Evolutionary conservation across 2,113 vertebrate genomes (phyloP), one percentile per base, ranked within the genome.

Genomic region (Polypterus bichir): DNA sequence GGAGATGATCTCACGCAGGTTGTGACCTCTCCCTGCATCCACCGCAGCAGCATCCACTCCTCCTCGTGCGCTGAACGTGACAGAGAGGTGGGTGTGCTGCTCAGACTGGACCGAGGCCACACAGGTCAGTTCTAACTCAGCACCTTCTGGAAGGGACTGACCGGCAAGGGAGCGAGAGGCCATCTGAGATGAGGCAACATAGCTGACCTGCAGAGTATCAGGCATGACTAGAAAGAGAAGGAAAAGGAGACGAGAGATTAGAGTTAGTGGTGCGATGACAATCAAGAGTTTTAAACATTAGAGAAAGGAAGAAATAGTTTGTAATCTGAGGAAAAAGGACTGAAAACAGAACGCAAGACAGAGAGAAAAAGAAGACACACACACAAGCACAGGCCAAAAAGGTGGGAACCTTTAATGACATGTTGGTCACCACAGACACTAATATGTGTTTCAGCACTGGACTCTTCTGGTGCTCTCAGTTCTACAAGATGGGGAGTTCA

Each of bases 31-130:
- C 53, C 77, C 77, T 0, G 73, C 73, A 0, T 53, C 67, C 1
- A 73, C 44, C 0, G 68, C 68, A 0, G 7, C 64, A 1, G 59
- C n/a, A 5, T 52, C 68, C 3, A 69, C 71, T 10, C 56, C 69
- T 0, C 68, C 66, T 0, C 79, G 83, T 59, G 86, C 75, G 9
- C 88, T 85, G 4, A 93, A 94, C 2, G 76, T 83, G 76, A 92
- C 72, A 0, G 91, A 86, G 71, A 93, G 69, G 67, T 93, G 92
- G 3, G 90, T 92, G 79, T 93, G 92, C 69, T 89, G 76, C 63
- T 74, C 64, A 0, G 89, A 90, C 47, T 75, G 79, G 3, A 87
- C 80, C 11, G 70, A 66, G 0, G 84, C 86, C 1, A 81, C 71
- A 62, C 92, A 93, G 1, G 73, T 81, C 68, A 94, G 78, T 0